Base-by-base conservation (phyloP, 2,888 invertebrate species). In the Emmelina monodactyla region DNA sequence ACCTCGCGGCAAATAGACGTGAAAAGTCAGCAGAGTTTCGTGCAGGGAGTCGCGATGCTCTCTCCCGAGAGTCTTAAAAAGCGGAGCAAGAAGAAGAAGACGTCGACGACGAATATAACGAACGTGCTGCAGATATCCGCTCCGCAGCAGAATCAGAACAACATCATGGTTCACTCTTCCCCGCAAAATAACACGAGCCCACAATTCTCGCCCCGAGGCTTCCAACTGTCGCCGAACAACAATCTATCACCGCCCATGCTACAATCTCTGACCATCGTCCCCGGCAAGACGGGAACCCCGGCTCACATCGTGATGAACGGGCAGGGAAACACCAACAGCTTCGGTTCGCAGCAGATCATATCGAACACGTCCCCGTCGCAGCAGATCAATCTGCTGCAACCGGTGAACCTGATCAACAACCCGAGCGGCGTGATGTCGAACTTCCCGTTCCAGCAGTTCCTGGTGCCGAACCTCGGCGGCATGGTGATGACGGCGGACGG, bases 401-500 rank as follows among this genome's bases (percentile, higher is more conserved):
- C 92, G 0, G 89, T 92, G 19, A 92, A 92, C 70, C 70, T 92
- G 42, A 83, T 91, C 39, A 91, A 90, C 36, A 85, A 86, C 32
- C 75, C 85, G 0, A 83, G 85, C 22, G 84, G 85, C 3, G 85
- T 88, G 38, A 86, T 89, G 44, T 87, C 88, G 33, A 89, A 89
- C 56, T 88, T 89, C 57, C 89, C 89, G 0, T 88, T 89, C 47
- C 92, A 92, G 57, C 92, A 92, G 55, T 88, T 92, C 49, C 86
- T 92, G 34, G 87, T 92, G 37, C 92, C 92, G 9, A 91, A 92
- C 45, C 69, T 90, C 2, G 85, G 89, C 10, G 89, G 92, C 1
- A 87, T 92, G 86, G 88, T 93, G 1, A 89, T 92, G 89, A 87
- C 89, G 7, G 87, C 91, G 0, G 89, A 89, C 51, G 88, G 88